Evolutionary conservation across 1,140 invertebrate species (phyloP), one percentile per base, ranked within the genome.

Genomic region (Brachionus koreanus): DNA sequence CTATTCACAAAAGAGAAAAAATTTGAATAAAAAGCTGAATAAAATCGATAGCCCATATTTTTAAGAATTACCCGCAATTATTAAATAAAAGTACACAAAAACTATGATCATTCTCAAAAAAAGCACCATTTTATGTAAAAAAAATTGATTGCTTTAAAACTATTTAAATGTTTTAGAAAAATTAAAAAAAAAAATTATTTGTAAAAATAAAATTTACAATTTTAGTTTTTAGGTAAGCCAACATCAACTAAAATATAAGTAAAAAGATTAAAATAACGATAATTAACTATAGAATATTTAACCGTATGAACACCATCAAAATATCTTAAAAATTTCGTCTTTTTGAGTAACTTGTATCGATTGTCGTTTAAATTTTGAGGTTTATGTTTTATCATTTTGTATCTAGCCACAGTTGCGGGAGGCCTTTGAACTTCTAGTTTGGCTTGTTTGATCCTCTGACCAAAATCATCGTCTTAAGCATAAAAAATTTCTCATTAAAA

Each of bases 351-450:
- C 37, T 77, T 52, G 49, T 57, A 61, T 19, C 74, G 74, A 13
- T 77, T 77, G n/a, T 52, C 46, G 16, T 77, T 77, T n/a, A 81
- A 37, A 25, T 39, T 39, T 33, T 81, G 49, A 23, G 46, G 76
- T 43, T 33, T 81, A n/a, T 81, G 76, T 23, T 81, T 81, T 39
- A 81, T 61, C 76, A 81, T 81, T 63, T 57, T 81, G 16, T 81
- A 81, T n/a, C 76, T 52, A 12, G 76, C 76, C 7, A 81, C 49
- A 16, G 3, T 43, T 9, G 52, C 23, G 2, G 76, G 76, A n/a
- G 76, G 76, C 10, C 76, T 12, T 25, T 81, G 35, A 23, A 81
- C 10, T 5, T 6, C 13, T 63, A 81, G 63, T n/a, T 43, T 43
- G 10, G 42, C 43, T 13, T 67, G 46, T 12, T 61, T 63, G 16